Evolutionary conservation across 2,113 vertebrate genomes (phyloP).

Genomic region (Phocoena sinus): DNA sequence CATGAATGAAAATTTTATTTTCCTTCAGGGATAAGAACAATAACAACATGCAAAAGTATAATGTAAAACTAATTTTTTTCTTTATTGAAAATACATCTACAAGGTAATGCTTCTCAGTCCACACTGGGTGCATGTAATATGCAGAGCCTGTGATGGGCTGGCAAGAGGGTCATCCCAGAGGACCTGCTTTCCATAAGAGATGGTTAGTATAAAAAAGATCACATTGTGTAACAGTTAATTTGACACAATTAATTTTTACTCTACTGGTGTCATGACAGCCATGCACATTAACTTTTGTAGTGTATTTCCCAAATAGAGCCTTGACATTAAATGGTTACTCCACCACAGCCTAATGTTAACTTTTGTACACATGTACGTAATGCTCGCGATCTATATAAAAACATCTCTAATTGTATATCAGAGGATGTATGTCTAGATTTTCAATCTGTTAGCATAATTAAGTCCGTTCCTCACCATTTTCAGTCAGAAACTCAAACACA

Average conservation of each 20-base stretch:
- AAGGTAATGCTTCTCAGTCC: constrained; percentile 80
- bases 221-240: constrained; percentile 70
- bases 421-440: constrained; percentile 76
- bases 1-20: background rate
- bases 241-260: constrained; percentile 72
- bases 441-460: constrained; percentile 80
- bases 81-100: constrained; percentile 90
- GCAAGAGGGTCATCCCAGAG: constrained; percentile 73
- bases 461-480: constrained; percentile 67
- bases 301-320: constrained; percentile 75
- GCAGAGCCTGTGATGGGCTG: constrained; percentile 70
- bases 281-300: constrained; percentile 76
- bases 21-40: constrained; percentile 29
- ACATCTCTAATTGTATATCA: constrained; percentile 80
- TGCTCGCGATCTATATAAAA: constrained; percentile 82
- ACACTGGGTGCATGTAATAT: constrained; percentile 64
- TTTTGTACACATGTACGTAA: constrained; percentile 78
- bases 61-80: constrained; percentile 84
- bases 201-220: constrained; percentile 80
- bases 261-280: constrained; percentile 71
- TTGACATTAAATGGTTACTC: constrained; percentile 76
- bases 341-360: constrained; percentile 84
- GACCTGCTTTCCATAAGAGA: constrained; percentile 80
- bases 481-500: constrained; percentile 64
- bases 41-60: constrained; percentile 44